These are phyloP conservation scores for Nipponia nippon DNA, from an alignment of 2,113 vertebrate genomes.

Conservation along the genomic window DNA sequence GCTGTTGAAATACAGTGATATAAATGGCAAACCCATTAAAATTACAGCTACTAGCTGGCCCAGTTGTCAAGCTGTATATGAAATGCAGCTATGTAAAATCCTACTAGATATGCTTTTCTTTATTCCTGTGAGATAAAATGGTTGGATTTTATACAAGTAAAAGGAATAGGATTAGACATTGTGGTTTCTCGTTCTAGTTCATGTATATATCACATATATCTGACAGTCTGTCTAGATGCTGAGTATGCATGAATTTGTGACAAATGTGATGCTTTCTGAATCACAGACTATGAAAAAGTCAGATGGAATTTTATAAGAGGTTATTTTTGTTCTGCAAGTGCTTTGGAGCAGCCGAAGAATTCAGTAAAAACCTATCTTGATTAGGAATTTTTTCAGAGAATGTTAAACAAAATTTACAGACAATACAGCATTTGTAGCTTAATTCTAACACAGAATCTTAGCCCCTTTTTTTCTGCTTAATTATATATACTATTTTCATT, in stretches of 20 bases:
- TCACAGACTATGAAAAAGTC: not conserved
- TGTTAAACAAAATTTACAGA: not conserved
- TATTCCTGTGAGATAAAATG: not conserved
- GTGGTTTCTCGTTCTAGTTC: not conserved
- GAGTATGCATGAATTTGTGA: not conserved
- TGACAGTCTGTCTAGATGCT: not conserved
- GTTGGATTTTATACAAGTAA: not conserved
- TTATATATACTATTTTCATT: not conserved
- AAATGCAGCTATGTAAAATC: not conserved
- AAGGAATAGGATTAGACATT: not conserved
- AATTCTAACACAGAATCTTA: not conserved
- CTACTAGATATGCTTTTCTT: not conserved
- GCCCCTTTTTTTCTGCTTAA: not conserved
- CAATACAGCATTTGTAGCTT: not conserved
- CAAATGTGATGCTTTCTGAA: not conserved
- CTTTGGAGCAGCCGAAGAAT: not conserved
- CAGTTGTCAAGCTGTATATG: not conserved
- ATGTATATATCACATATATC: not conserved
- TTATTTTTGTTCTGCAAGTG: not conserved
- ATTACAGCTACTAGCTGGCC: not conserved
- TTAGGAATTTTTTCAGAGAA: not conserved
- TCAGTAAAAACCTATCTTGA: not conserved
- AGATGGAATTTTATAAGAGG: not conserved
- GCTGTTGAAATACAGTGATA: not conserved
- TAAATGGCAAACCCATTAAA: not conserved